phyloP scores from a whole-genome alignment of 53 echinoderm and acorn worm species.

The Luidia sarsii region DNA sequence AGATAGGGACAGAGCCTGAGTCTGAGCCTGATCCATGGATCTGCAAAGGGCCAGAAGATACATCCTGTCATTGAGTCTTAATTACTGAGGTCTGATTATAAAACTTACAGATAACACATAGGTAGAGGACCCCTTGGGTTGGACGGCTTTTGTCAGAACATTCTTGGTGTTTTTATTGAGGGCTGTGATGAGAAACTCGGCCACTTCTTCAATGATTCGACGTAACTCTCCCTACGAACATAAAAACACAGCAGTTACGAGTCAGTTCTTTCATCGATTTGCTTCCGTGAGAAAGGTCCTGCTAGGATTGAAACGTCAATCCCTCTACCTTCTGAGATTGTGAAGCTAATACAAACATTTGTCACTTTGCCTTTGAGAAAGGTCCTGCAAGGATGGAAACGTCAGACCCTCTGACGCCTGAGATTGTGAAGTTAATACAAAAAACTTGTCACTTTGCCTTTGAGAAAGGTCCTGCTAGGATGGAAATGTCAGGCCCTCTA shows the following conservation, averaged over 20 bases:
- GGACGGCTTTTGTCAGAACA: constrained; percentile 65
- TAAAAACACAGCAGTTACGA: not conserved
- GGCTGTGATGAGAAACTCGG: constrained; percentile 67
- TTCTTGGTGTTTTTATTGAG: constrained; percentile 88
- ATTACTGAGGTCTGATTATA: no score
- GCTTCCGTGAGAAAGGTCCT: not conserved
- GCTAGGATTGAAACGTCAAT: not conserved
- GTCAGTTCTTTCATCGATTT: not conserved
- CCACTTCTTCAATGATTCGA: constrained; percentile 81
- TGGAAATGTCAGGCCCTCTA: no score
- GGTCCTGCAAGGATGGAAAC: no score
- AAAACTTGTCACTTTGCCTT: no score
- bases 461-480: no score
- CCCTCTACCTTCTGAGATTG: not conserved
- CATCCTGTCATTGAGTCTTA: no score
- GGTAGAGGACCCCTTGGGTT: constrained; percentile 49
- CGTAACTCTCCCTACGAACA: constrained; percentile 67
- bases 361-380: no score
- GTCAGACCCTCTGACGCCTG: no score
- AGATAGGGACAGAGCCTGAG: no score
- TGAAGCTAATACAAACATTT: not conserved
- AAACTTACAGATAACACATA: constrained; percentile 81
- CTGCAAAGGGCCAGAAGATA: no score
- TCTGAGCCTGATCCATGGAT: no score
- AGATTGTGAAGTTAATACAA: no score